Base-by-base conservation (phyloP, 1,140 invertebrate genomes). In the Eueides isabella region DNA sequence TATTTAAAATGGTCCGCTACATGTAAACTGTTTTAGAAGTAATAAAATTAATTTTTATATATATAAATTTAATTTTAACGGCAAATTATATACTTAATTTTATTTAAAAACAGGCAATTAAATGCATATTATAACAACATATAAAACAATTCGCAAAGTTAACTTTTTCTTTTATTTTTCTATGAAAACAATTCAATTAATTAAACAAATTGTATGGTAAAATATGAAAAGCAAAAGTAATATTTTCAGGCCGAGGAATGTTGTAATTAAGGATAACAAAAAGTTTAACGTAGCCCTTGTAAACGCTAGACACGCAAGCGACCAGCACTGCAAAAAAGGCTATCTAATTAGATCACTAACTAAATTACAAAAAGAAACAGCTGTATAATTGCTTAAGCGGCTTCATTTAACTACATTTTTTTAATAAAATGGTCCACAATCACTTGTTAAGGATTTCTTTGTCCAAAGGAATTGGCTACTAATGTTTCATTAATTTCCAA, bases 311-410 rank as follows among this genome's bases (percentile, higher is more conserved):
- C 73, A 75, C 78, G 73, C 66, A 70, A 71, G 66, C 70, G 41
- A 76, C 48, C 7, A 55, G 70, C 61, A 72, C 72, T 75, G 30
- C 61, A 48, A 41, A 67, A 82, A 79, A 83, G 68, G 72, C 72
- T 79, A 84, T 79, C 72, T 85, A 83, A 87, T 87, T 85, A 84
- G 64, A 83, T 73, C 70, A 63, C 75, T 79, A 80, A 84, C 78
- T 81, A 77, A 82, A 86, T 84, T 84, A 68, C 77, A 74, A 62
- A 61, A 80, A 74, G 68, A 77, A 86, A 83, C 79, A 83, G 72
- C 77, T 80, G 76, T 82, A 73, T 81, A 83, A 86, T 85, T 79
- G 76, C 67, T 71, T 35, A 67, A 80, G 74, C 73, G 72, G 76
- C 77, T 85, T 82, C 72, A 38, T 35, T 14, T 55, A 71, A 75